Evolutionary conservation across 2,888 invertebrate species (phyloP), one percentile per base, ranked within the genome.

Genomic region (Falcaria lacertinaria): DNA sequence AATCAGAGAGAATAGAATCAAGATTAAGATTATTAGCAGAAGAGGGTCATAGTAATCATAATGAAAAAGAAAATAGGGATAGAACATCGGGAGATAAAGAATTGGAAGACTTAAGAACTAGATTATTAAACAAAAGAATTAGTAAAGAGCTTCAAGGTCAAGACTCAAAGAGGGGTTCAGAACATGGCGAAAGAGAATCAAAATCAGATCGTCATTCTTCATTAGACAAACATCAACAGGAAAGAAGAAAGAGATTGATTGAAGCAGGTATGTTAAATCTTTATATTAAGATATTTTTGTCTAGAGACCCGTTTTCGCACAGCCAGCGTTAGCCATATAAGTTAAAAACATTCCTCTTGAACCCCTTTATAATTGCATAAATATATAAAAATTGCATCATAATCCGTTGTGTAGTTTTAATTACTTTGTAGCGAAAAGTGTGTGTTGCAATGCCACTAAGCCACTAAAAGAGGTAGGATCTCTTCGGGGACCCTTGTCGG

Each of bases 91-190:
- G 91, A 38, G 91, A 90, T 52, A 90, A 91, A 55, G 92, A 94
- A 44, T 85, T 95, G 47, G 94, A 95, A 69, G 95, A 96, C 79
- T 86, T 96, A 66, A 90, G 95, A 57, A 94, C 93, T 59, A 91
- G 95, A 64, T 82, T 94, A 52, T 72, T 94, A 15, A 94, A 92
- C 69, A 94, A 94, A 76, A 86, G 92, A 57, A 93, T 91, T 76
- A 92, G 90, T 65, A 94, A 93, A 62, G 93, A 93, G 45, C 89
- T 91, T 43, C 91, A 91, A 44, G 90, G 69, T 46, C 90, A 91
- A 50, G 82, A 89, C 44, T 53, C 68, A 32, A 80, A 75, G 49
- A 80, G 71, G 58, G 54, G 78, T 43, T 77, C 85, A 47, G 91
- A 91, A 44, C 81, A 90, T 54, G 72, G 77, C 34, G 91, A 91